These are phyloP conservation scores for Hymenochirus boettgeri DNA, from an alignment of 2,113 vertebrate genomes.

Conservation along the genomic window DNA sequence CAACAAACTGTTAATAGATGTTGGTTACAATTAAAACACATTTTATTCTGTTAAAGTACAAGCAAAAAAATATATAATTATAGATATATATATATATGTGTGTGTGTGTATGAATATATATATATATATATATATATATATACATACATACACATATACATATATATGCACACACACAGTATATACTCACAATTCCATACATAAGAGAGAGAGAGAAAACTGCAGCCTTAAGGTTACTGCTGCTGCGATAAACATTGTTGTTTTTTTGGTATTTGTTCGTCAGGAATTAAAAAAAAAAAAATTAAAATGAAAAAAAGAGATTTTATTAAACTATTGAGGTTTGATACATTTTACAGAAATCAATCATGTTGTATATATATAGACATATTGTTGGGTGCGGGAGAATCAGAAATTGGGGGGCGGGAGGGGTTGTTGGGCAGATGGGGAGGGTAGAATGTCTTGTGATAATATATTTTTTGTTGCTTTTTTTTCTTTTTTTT, in stretches of 20 bases:
- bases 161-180: conserved; percentile 32
- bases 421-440: conserved; percentile 49
- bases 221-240: conserved; percentile 81
- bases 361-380: conserved; percentile 82
- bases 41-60: conserved; percentile 60
- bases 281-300: conserved; percentile 75
- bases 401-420: conserved; percentile 45
- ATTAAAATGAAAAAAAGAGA: no score
- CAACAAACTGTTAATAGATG: conserved; percentile 51
- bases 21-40: conserved; percentile 30
- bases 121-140: conserved; percentile 41
- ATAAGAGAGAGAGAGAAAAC: conserved; percentile 72
- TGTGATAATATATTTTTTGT: conserved; percentile 22
- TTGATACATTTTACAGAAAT: conserved; percentile 90
- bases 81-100: conserved; percentile 41
- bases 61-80: conserved; percentile 62
- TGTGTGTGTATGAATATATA: conserved; percentile 3
- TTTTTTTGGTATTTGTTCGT: conserved; percentile 90
- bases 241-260: conserved; percentile 78
- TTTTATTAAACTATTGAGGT: conserved; percentile 89
- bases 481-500: conserved; percentile 4
- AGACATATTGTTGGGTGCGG: conserved; percentile 64
- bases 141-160: conserved; percentile 41
- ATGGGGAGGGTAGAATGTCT: conserved; percentile 42
- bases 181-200: conserved; percentile 45